Percentiles rank a stretch among this genome's conserved stretches.
phyloP scores from a whole-genome alignment of 2,797 vertebrate species.

The Tarsius wallacei region DNA sequence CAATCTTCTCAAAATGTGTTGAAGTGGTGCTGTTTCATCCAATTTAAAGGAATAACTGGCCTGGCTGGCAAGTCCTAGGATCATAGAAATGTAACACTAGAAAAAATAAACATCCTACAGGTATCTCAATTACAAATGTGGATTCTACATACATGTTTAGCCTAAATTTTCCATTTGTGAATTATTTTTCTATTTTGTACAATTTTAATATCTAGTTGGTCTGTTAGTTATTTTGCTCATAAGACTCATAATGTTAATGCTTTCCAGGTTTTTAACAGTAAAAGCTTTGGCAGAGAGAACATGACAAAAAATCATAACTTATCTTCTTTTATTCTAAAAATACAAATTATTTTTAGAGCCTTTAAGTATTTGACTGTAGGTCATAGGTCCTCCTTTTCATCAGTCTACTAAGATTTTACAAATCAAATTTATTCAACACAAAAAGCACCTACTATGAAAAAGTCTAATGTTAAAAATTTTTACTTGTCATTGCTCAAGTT shows the following conservation, averaged over 20 bases:
- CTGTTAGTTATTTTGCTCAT: constrained; percentile 42
- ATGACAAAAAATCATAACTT: neutral
- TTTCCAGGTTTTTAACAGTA: constrained; percentile 30
- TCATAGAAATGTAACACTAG: constrained; percentile 52
- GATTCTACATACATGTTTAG: neutral
- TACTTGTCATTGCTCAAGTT: neutral
- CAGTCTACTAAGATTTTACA: constrained; percentile 53
- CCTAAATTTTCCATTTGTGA: constrained; percentile 53
- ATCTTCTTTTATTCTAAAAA: constrained; percentile 60
- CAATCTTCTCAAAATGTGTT: constrained; percentile 35
- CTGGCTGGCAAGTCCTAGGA: constrained; percentile 56
- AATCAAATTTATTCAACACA: constrained; percentile 45
- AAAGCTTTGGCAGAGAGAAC: constrained; percentile 53
- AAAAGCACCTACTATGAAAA: neutral
- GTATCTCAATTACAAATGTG: constrained; percentile 45
- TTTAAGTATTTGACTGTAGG: constrained; percentile 4
- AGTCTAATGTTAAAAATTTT: constrained; percentile 42
- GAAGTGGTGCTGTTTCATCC: constrained; percentile 58
- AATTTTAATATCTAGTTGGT: constrained; percentile 49
- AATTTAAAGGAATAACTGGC: constrained; percentile 66
- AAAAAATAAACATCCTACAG: constrained; percentile 4
- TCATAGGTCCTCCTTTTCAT: constrained; percentile 17
- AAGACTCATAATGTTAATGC: neutral
- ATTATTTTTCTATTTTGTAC: constrained; percentile 50
- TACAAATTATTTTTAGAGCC: neutral